Conservation (phyloP, 2,113 vertebrate genomes). For the Myxocyprinus asiaticus region DNA sequence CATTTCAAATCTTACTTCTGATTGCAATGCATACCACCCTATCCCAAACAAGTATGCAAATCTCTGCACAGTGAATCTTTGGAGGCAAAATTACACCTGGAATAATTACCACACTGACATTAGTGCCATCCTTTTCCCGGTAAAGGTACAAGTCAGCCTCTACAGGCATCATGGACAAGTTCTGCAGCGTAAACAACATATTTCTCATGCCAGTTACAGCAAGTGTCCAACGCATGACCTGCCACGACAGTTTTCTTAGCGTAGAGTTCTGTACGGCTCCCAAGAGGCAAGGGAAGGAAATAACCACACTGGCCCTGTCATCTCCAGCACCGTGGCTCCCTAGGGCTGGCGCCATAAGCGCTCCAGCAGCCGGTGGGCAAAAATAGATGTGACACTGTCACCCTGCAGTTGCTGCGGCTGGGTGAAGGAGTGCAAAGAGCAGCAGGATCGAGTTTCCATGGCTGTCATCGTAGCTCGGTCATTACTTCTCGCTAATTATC, state of each 20-base stretch:
- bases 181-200: not conserved
- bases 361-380: slow-evolving; percentile 66
- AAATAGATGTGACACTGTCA: slow-evolving; percentile 69
- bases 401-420: slow-evolving; percentile 73
- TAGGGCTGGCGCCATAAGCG: slow-evolving; percentile 74
- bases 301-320: slow-evolving; percentile 66
- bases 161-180: slow-evolving; percentile 5
- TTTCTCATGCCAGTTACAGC: slow-evolving; percentile 4
- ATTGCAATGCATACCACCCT: slow-evolving; percentile 44
- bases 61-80: not conserved
- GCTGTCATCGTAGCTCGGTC: slow-evolving; percentile 79
- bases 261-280: slow-evolving; percentile 60
- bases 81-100: not conserved
- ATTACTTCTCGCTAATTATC: slow-evolving; percentile 83
- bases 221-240: slow-evolving; percentile 27
- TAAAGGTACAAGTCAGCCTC: not conserved
- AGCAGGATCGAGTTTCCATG: slow-evolving; percentile 71
- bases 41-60: slow-evolving; percentile 10
- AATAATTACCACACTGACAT: not conserved
- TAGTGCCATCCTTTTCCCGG: not conserved
- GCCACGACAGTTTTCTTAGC: slow-evolving; percentile 13
- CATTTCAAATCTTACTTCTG: slow-evolving; percentile 14
- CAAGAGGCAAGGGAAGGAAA: slow-evolving; percentile 55
- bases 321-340: slow-evolving; percentile 63
- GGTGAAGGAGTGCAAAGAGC: slow-evolving; percentile 74